phyloP scores from a whole-genome alignment of 2,797 vertebrate genomes.

The Anomalospiza imberbis region DNA sequence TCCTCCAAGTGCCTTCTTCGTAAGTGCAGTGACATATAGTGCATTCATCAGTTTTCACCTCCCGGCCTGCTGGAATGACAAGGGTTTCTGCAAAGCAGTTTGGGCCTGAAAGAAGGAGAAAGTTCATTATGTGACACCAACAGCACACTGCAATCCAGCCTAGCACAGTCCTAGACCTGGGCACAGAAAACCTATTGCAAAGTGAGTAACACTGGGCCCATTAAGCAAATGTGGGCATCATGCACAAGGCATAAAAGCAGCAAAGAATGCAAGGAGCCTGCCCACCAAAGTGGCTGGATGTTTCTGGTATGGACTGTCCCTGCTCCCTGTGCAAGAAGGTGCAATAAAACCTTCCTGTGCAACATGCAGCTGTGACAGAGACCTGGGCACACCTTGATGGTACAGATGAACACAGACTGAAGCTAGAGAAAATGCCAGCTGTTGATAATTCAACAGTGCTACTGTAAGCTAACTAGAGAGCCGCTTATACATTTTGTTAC shows the following conservation, averaged over 20 bases:
- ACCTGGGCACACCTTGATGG: neutral
- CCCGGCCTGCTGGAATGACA: constrained; percentile 95
- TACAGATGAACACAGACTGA: neutral
- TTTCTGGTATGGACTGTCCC: rapidly evolving
- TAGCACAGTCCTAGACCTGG: neutral
- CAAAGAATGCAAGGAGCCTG: neutral
- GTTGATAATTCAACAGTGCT: neutral
- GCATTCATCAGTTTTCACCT: constrained; percentile 95
- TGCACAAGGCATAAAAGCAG: neutral
- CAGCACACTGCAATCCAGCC: neutral
- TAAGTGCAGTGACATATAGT: constrained; percentile 99
- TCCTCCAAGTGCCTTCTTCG: constrained; percentile 96
- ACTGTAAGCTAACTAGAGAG: neutral
- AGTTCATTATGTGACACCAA: neutral
- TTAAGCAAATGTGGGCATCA: rapidly evolving
- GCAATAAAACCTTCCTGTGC: neutral
- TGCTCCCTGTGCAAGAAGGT: rapidly evolving
- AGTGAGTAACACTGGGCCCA: rapidly evolving
- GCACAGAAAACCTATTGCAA: neutral
- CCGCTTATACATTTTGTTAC: neutral
- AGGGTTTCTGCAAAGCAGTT: constrained; percentile 96
- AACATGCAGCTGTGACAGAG: neutral
- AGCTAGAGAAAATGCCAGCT: neutral
- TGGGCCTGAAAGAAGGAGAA: constrained; percentile 80
- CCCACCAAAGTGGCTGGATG: rapidly evolving